Conservation (phyloP, 2,888 invertebrate species). For the Spodoptera exigua region DNA sequence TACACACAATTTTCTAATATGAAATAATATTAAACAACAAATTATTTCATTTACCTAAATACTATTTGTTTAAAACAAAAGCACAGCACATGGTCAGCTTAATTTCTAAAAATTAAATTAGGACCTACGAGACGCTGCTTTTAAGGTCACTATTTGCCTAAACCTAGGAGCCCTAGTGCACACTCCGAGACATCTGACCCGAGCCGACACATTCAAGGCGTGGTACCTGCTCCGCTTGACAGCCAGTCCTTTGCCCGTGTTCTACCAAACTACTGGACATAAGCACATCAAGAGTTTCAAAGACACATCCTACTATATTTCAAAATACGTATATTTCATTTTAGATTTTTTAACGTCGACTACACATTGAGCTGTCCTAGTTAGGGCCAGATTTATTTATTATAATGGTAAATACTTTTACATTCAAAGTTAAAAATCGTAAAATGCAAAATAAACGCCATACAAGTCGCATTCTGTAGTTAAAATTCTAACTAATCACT, state of each 20-base stretch:
- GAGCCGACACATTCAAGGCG: constrained; percentile 53
- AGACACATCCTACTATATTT: constrained; percentile 85
- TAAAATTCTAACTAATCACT: constrained; percentile 79
- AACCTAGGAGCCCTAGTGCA: constrained; percentile 84
- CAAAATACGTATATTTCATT: constrained; percentile 79
- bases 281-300: constrained; percentile 88
- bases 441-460: constrained; percentile 79
- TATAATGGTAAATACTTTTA: constrained; percentile 70
- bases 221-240: constrained; percentile 47
- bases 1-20: constrained; percentile 78
- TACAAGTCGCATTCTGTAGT: constrained; percentile 68
- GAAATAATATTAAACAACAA: constrained; percentile 81
- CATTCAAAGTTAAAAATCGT: constrained; percentile 68
- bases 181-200: constrained; percentile 67
- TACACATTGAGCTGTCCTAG: constrained; percentile 87
- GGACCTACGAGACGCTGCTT: constrained; percentile 80
- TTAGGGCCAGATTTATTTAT: constrained; percentile 77
- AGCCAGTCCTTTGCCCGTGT: constrained; percentile 63
- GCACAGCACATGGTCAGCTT: constrained; percentile 89
- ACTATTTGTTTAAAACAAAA: constrained; percentile 88
- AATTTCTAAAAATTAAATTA: constrained; percentile 85
- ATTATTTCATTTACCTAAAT: constrained; percentile 85
- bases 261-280: constrained; percentile 84
- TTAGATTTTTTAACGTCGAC: constrained; percentile 74
- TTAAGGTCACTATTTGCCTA: constrained; percentile 82